These are phyloP conservation scores for Etheostoma cragini DNA, from an alignment of 2,113 vertebrate genomes.

Conservation along the genomic window DNA sequence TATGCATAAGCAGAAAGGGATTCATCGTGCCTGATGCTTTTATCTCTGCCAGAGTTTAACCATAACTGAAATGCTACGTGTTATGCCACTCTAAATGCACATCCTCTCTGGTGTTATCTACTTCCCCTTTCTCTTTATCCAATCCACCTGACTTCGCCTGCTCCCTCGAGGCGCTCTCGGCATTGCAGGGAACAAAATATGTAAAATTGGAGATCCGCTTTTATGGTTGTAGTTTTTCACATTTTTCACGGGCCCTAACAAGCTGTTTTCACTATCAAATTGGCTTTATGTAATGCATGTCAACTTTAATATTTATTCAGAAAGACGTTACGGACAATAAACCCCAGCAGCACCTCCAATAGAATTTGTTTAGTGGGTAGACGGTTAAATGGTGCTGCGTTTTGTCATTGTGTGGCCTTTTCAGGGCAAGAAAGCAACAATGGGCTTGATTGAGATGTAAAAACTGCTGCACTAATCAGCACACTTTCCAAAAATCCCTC, in stretches of 20 bases:
- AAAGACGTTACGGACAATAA: constrained; percentile 6
- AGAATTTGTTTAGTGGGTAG: background rate
- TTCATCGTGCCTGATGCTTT: constrained; percentile 51
- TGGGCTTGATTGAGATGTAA: constrained; percentile 64
- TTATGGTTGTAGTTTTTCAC: constrained; percentile 16
- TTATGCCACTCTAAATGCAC: constrained; percentile 46
- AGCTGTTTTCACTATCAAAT: constrained; percentile 18
- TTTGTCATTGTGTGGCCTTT: constrained; percentile 49
- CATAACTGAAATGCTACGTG: constrained; percentile 45
- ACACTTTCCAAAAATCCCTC: constrained; percentile 25
- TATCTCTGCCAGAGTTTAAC: constrained; percentile 48
- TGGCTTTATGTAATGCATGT: constrained; percentile 11
- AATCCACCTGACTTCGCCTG: constrained; percentile 21
- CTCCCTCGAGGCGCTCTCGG: constrained; percentile 9
- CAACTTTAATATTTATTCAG: constrained; percentile 43
- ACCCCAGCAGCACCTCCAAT: background rate
- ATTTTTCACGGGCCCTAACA: constrained; percentile 32
- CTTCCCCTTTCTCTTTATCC: constrained; percentile 31
- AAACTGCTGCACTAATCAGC: constrained; percentile 65
- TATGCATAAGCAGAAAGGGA: constrained; percentile 37
- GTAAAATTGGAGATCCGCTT: constrained; percentile 10
- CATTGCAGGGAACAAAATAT: constrained; percentile 40
- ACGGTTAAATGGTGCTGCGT: constrained; percentile 32
- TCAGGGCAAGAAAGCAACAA: constrained; percentile 33
- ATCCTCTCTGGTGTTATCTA: constrained; percentile 35